Base-by-base conservation (phyloP, 2,888 invertebrate species). In the Rhagium mordax region DNA sequence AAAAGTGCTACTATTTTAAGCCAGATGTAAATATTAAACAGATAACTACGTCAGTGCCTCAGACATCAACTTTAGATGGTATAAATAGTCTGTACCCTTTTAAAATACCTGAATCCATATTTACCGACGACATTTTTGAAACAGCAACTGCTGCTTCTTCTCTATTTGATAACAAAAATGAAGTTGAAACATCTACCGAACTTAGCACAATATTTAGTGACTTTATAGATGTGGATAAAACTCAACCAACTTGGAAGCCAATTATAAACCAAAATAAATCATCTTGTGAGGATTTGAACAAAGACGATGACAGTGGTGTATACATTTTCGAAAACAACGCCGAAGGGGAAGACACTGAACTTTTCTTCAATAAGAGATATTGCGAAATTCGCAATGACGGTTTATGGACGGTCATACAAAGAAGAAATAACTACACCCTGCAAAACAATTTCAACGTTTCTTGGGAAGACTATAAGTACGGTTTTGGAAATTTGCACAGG, bases 401-500 rank as follows among this genome's bases (percentile, higher is more conserved):
- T 1, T 85, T 87, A 0, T 91, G 91, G 91, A 91, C 91, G 2
- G 89, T 91, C 8, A 88, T 91, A 73, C 90, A 90, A 79, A 84
- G 86, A 55, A 86, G 90, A 57, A 89, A 88, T 53, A 84, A 87
- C 74, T 88, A 83, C 65, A 81, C 83, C 0, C 81, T 82, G 0
- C 85, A 86, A 48, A 88, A 90, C 64, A 90, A 89, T 80, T 92
- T 92, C 78, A 89, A 90, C 75, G 87, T 88, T 60, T 86, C 88
- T 20, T 92, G 91, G 92, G 78, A 86, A 5, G 89, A 90, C 10
- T 92, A 92, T 81, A 90, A 89, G 69, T 79, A 86, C 24, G 92
- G 92, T 2, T 92, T 92, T 79, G 92, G 92, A 0, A 84, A 88
- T 76, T 79, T 91, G 15, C 76, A 85, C 8, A 84, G 85, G 27